phyloP scores from a whole-genome alignment of 30 jellyfish, hydroid and myxozoan genomes.

The Hydractinia symbiolongicarpus region DNA sequence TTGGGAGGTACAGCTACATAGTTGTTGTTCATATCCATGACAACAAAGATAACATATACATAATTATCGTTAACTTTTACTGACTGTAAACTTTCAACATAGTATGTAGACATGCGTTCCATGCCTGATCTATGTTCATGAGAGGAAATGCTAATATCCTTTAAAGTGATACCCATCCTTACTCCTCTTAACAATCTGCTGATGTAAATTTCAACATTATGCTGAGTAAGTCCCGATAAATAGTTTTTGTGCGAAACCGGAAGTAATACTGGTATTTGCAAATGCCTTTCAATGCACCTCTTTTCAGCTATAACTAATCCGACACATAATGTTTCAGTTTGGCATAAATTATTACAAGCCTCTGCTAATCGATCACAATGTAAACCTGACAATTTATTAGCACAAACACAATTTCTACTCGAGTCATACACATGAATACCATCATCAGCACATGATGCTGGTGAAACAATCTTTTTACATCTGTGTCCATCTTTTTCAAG shows the following conservation, averaged over 20 bases:
- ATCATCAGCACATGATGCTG: background rate
- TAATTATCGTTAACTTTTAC: background rate
- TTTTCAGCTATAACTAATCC: background rate
- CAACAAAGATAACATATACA: conserved; percentile 36
- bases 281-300: background rate
- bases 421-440: conserved; percentile 13
- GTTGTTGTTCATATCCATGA: conserved; percentile 42
- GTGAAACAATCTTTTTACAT: background rate
- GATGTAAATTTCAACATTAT: background rate
- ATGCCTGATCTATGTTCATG: background rate
- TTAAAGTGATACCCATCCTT: background rate
- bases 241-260: background rate
- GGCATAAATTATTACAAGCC: background rate
- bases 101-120: background rate
- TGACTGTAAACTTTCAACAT: background rate
- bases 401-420: conserved; percentile 1
- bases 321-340: background rate
- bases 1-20: conserved; percentile 30
- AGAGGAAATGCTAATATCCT: background rate
- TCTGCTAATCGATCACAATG: conserved; percentile 1
- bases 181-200: background rate
- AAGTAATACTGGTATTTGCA: background rate
- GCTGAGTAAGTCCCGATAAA: background rate
- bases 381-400: background rate
- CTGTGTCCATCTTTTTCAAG: background rate